These are phyloP conservation scores for Thysanoteuthis rhombus DNA, from an alignment of 2,888 invertebrate species.

Conservation along the genomic window DNA sequence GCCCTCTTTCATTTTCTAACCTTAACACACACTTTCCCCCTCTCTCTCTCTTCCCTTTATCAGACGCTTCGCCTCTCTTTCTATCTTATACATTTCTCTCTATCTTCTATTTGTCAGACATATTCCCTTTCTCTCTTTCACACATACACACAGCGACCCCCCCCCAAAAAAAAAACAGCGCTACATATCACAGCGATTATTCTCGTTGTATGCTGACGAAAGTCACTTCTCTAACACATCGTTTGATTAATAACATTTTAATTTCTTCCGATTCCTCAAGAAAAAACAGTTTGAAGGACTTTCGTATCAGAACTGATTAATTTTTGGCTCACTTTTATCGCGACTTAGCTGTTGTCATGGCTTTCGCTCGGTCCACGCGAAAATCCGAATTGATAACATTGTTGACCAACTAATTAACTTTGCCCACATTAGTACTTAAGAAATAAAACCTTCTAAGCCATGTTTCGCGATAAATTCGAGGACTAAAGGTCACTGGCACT, in stretches of 20 bases:
- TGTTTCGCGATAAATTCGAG: neutral
- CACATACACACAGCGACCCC: no score
- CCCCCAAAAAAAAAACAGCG: no score
- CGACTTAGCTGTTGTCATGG: neutral
- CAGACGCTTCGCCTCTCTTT: no score
- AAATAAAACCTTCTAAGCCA: neutral
- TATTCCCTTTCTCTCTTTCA: no score
- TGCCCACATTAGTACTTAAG: neutral
- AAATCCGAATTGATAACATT: neutral
- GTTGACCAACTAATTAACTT: neutral
- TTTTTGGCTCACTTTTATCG: neutral
- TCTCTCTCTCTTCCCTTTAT: no score
- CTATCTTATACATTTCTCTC: no score
- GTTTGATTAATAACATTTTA: neutral
- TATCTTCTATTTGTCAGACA: no score
- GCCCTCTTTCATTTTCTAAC: no score
- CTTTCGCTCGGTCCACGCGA: neutral
- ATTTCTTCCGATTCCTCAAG: neutral
- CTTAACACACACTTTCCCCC: no score
- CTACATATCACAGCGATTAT: neutral
- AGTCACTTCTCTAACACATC: neutral
- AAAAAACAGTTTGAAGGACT: neutral
- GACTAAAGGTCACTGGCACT: neutral
- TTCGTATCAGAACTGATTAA: neutral
- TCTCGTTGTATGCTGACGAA: neutral